A percentile compares a stretch with the other conserved stretches of the same genome.
These are phyloP conservation scores for Umimayanthus chanpuru DNA, from an alignment of 92 coral and sea anemone genomes.

Conservation along the genomic window DNA sequence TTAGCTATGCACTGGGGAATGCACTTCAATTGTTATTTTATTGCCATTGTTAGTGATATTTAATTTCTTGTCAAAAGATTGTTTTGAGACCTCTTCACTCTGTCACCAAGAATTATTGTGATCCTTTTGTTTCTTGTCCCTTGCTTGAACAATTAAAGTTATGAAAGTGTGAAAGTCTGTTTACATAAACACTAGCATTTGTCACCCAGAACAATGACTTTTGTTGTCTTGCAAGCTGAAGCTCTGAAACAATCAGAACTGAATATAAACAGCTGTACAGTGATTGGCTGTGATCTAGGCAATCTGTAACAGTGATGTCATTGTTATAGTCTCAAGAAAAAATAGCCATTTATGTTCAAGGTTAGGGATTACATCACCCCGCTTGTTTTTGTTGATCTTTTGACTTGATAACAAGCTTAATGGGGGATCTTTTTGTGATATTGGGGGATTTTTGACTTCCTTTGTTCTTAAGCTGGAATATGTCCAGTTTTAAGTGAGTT, in stretches of 20 bases:
- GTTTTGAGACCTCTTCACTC: neutral
- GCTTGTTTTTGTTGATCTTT: neutral
- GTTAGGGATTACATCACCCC: constrained; percentile 16
- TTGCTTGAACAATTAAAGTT: neutral
- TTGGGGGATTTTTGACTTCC: neutral
- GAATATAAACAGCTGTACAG: neutral
- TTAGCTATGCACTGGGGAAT: neutral
- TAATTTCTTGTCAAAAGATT: neutral
- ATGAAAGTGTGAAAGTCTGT: neutral
- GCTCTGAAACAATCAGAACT: constrained; percentile 15
- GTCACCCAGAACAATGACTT: constrained; percentile 1
- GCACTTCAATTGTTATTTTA: neutral
- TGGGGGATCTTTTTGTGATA: constrained; percentile 13
- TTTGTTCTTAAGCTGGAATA: constrained; percentile 15
- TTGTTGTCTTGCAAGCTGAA: constrained; percentile 25
- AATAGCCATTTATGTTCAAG: constrained; percentile 17
- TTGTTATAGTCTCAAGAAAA: neutral
- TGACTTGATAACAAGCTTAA: constrained; percentile 16
- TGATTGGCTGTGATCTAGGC: neutral
- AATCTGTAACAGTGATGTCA: constrained; percentile 8
- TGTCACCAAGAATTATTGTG: neutral
- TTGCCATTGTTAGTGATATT: neutral
- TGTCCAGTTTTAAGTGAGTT: constrained; percentile 32
- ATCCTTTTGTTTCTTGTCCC: neutral
- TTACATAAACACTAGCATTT: neutral